Evolutionary conservation across 2,888 invertebrate genomes (phyloP).

Genomic region (Clepsis dumicolana): DNA sequence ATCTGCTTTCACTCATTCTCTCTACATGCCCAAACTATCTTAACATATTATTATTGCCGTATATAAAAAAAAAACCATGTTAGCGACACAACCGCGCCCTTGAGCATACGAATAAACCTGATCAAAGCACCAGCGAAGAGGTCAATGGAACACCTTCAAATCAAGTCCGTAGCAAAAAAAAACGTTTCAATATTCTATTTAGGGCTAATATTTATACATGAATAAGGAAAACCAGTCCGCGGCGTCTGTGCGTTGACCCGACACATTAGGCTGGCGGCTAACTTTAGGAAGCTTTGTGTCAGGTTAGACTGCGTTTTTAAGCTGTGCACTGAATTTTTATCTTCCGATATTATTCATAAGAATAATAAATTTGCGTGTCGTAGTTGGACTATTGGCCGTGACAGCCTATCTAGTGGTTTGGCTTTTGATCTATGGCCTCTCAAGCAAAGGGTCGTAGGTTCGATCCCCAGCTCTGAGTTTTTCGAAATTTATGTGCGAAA

Average conservation of each 20-base stretch:
- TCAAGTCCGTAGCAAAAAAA: slow-evolving; percentile 12
- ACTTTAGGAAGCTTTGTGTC: not conserved
- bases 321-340: not conserved
- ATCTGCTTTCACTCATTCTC: too few species aligned
- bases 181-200: slow-evolving; percentile 34
- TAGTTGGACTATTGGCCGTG: too few species aligned
- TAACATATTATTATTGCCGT: too few species aligned
- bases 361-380: too few species aligned
- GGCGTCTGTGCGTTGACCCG: slow-evolving; percentile 26
- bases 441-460: too few species aligned
- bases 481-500: too few species aligned
- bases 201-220: slow-evolving; percentile 24
- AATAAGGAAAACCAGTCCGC: slow-evolving; percentile 23
- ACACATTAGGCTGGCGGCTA: not conserved
- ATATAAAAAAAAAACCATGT: too few species aligned
- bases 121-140: not conserved
- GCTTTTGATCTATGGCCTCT: too few species aligned
- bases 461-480: too few species aligned
- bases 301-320: not conserved
- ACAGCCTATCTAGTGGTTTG: too few species aligned
- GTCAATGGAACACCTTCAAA: slow-evolving; percentile 20
- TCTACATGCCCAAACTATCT: too few species aligned
- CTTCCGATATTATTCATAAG: too few species aligned
- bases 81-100: not conserved
- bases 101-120: not conserved